These are phyloP conservation scores for Helobdella robusta DNA, from an alignment of 2,888 invertebrate genomes.

Conservation along the genomic window DNA sequence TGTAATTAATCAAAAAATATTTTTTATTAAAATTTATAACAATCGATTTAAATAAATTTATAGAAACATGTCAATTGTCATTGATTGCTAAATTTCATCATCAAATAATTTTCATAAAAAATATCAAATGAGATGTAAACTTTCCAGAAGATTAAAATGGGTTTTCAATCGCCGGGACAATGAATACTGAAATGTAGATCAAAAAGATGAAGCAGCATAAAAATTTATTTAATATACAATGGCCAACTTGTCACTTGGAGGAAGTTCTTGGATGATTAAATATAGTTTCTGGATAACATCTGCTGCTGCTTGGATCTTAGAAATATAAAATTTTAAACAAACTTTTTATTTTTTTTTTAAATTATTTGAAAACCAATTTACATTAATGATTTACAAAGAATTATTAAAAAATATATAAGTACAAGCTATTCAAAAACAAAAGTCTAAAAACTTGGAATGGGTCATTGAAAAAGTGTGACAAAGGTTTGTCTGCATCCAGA, in stretches of 20 bases:
- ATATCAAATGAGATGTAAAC: no score
- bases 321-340: neutral
- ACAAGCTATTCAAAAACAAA: neutral
- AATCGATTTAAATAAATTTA: no score
- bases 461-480: slow-evolving; percentile 77
- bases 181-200: no score
- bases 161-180: no score
- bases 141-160: no score
- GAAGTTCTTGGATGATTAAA: slow-evolving; percentile 87
- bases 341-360: neutral
- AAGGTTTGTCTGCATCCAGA: slow-evolving; percentile 70
- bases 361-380: neutral
- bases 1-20: neutral
- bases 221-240: neutral
- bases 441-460: slow-evolving; percentile 39
- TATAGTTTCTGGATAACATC: slow-evolving; percentile 93
- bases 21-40: neutral
- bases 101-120: no score
- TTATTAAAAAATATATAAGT: neutral
- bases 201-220: neutral
- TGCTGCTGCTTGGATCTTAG: slow-evolving; percentile 81
- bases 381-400: neutral
- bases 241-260: slow-evolving; percentile 53
- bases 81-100: no score
- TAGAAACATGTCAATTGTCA: no score